Evolutionary conservation across 2,797 vertebrate species (phyloP), one percentile per base, ranked within the genome.

Genomic region (Chaenodraco wilsoni): DNA sequence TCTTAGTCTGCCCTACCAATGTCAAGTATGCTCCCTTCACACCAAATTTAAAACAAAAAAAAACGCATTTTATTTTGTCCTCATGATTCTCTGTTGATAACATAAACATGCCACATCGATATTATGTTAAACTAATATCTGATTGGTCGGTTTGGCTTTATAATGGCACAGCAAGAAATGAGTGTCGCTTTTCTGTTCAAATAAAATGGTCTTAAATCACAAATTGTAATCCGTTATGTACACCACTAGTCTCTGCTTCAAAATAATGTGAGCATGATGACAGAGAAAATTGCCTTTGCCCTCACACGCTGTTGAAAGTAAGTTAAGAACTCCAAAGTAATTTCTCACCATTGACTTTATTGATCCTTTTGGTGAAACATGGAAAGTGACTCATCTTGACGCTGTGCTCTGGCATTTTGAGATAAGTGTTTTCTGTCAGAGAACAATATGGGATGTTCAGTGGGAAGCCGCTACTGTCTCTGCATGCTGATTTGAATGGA

Each of bases 381-480:
- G 23, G 55, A 16, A 45, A 45, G 46, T 44, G 63, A 45, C 14
- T 60, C 8, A 40, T 65, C 27, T 63, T 27, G 17, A 19, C 9
- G 1, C 12, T 31, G 31, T 49, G 52, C 44, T 49, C 16, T 44
- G 16, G 23, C 15, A 9, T 40, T 65, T 51, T 13, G 23, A 58
- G 17, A 31, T 43, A 33, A 41, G 33, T 50, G 51, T 9, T 56
- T 64, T 19, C 60, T 19, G 51, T 64, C 69, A 57, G 19, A 12
- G 37, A 37, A 41, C 40, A 8, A 52, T 31, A n/a, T 5, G 21
- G 16, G 44, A 31, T 13, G 13, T 37, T 56, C 33, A 43, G 19
- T 16, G 12, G 16, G 37, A 57, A 51, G 4, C 12, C 40, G 31
- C 50, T 56, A 31, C 16, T 52, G 48, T 70, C 17, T 31, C 33